Conservation (phyloP, 2,797 vertebrate species). For the Chrosomus eos region DNA sequence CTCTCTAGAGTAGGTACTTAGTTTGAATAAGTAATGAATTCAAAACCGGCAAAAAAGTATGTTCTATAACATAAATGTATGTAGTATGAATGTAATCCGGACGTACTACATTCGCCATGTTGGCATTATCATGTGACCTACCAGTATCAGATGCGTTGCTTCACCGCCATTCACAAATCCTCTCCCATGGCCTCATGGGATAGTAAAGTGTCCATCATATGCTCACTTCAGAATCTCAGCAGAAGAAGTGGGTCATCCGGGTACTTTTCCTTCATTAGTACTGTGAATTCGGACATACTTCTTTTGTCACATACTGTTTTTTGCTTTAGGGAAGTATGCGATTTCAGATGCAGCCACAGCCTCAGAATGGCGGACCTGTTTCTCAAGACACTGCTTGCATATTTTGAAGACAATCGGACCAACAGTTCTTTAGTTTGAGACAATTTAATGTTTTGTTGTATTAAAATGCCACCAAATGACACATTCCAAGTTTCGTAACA, state of each 20-base stretch:
- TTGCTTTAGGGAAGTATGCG: not conserved
- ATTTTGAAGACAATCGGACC: not conserved
- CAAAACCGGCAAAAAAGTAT: no score
- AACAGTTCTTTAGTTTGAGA: not conserved
- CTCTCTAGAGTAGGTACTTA: no score
- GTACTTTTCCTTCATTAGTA: no score
- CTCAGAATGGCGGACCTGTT: not conserved
- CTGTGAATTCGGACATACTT: no score
- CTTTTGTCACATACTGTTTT: not conserved
- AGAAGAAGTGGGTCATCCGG: no score
- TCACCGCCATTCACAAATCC: not conserved
- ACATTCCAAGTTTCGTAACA: not conserved
- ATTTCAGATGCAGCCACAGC: not conserved
- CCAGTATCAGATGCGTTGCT: not conserved
- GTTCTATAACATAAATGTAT: no score
- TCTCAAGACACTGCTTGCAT: not conserved
- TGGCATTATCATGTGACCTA: not conserved
- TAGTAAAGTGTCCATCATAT: no score
- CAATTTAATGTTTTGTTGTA: not conserved
- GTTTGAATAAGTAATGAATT: no score
- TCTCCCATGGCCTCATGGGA: no score
- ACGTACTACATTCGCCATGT: no score
- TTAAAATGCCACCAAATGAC: not conserved
- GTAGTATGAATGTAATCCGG: no score
- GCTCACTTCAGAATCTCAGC: no score